Conservation (phyloP, 2,113 vertebrate species). For the Telmatochromis sp. region DNA sequence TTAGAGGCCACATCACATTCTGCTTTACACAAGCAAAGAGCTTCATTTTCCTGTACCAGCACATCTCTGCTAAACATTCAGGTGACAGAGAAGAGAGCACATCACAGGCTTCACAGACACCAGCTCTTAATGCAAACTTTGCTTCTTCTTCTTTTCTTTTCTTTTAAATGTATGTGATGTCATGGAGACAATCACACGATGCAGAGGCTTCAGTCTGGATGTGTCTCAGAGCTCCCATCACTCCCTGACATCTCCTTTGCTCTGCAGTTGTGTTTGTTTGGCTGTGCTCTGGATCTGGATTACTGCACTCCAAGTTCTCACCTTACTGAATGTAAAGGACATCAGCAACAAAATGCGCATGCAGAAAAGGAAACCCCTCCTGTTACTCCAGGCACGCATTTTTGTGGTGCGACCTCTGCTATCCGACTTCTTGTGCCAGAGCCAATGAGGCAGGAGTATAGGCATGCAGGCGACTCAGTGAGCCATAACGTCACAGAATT, state of each 20-base stretch:
- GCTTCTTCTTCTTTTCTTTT: not conserved
- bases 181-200: not conserved
- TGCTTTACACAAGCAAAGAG: not conserved
- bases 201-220: not conserved
- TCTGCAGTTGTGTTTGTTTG: not conserved
- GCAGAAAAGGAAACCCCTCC: not conserved
- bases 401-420: not conserved
- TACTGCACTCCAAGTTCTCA: not conserved
- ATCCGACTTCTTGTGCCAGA: not conserved
- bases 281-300: not conserved
- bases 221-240: not conserved
- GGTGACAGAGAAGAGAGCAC: not conserved
- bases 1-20: not conserved
- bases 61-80: not conserved
- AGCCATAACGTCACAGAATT: slow-evolving; percentile 25
- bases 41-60: not conserved
- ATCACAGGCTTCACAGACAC: not conserved
- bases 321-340: not conserved
- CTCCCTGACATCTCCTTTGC: not conserved
- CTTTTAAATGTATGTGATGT: not conserved
- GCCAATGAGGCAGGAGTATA: not conserved
- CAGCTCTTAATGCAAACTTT: not conserved
- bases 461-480: not conserved
- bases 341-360: not conserved
- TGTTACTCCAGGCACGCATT: not conserved